These are phyloP conservation scores for Galagoides demidoff DNA, from an alignment of 2,797 vertebrate species.

Conservation along the genomic window DNA sequence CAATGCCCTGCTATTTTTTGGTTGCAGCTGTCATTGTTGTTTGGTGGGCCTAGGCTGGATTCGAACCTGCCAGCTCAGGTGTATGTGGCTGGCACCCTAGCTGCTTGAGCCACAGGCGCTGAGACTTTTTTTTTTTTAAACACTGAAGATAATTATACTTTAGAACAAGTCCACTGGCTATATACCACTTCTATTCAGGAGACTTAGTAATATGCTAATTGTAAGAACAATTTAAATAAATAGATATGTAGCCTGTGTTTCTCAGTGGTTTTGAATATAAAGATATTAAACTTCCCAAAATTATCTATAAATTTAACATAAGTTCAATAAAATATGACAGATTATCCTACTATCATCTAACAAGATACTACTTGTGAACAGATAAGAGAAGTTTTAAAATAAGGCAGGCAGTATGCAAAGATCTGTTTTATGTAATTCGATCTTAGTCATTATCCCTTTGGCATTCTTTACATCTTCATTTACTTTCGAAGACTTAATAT, in stretches of 20 bases:
- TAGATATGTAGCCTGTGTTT: background rate
- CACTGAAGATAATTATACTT: background rate
- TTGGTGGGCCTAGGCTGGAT: too few relatives aligned
- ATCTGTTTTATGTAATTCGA: slow-evolving; percentile 25
- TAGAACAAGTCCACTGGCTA: background rate
- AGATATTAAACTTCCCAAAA: background rate
- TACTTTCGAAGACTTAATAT: slow-evolving; percentile 1
- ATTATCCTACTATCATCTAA: background rate
- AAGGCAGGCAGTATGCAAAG: background rate
- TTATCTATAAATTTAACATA: background rate
- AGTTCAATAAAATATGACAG: background rate
- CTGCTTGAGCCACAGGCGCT: too few relatives aligned
- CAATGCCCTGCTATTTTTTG: too few relatives aligned
- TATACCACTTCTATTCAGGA: slow-evolving; percentile 26
- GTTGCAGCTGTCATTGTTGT: too few relatives aligned
- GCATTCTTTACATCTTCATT: background rate
- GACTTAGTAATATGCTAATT: slow-evolving; percentile 13
- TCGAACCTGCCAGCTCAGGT: too few relatives aligned
- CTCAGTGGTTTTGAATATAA: background rate
- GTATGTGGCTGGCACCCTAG: too few relatives aligned
- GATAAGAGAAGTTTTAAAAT: background rate
- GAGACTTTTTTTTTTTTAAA: background rate
- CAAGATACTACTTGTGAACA: background rate
- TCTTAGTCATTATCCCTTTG: slow-evolving; percentile 3
- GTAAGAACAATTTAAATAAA: background rate